These are phyloP conservation scores for Allolobophora icterica DNA, from an alignment of 2,888 invertebrate species.

Conservation along the genomic window DNA sequence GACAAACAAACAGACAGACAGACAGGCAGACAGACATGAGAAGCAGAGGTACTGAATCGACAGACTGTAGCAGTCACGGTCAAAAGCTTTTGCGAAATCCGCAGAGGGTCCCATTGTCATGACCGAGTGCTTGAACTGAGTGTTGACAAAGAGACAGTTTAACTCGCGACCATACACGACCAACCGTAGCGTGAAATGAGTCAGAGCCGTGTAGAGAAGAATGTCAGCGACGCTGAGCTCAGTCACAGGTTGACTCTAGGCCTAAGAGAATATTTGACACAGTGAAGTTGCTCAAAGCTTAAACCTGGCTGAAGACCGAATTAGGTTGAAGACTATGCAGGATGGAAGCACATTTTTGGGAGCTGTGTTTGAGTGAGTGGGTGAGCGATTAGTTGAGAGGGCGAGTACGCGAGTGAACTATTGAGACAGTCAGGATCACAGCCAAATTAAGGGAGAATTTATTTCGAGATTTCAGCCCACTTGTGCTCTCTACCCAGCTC, in stretches of 20 bases:
- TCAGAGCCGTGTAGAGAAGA: no score
- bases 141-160: background rate
- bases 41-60: background rate
- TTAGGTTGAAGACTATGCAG: background rate
- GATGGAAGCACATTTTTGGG: background rate
- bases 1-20: background rate
- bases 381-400: no score
- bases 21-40: background rate
- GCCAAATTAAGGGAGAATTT: no score
- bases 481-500: no score
- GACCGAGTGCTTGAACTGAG: no score
- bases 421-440: no score
- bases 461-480: no score
- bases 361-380: background rate
- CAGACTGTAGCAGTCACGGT: slow-evolving; percentile 4
- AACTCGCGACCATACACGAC: background rate
- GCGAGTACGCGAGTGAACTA: no score
- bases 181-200: no score
- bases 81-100: background rate
- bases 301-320: background rate
- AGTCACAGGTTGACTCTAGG: background rate
- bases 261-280: background rate
- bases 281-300: background rate
- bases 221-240: no score
- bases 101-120: no score